These are phyloP conservation scores for Lottia gigantea DNA, from an alignment of 2,888 invertebrate species.

Conservation along the genomic window DNA sequence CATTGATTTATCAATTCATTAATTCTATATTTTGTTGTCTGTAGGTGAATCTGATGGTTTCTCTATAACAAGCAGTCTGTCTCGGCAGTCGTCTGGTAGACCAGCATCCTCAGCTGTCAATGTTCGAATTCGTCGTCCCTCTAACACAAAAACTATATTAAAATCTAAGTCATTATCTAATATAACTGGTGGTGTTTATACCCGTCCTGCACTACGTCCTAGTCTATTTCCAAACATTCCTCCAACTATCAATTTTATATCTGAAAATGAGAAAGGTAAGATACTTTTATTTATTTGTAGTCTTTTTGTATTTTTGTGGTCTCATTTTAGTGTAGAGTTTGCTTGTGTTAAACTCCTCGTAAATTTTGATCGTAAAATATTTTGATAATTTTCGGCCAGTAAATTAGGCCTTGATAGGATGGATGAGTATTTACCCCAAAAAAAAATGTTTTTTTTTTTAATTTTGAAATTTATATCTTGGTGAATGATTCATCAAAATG, in stretches of 20 bases:
- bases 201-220: conserved; percentile 54
- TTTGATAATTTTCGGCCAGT: too few species aligned
- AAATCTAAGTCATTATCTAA: conserved; percentile 39
- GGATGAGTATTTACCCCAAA: too few species aligned
- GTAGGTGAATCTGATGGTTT: conserved; percentile 53
- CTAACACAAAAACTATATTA: not conserved
- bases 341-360: too few species aligned
- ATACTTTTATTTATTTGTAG: not conserved
- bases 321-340: too few species aligned
- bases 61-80: conserved; percentile 45
- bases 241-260: conserved; percentile 84
- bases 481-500: too few species aligned
- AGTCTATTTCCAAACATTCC: conserved; percentile 67
- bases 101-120: conserved; percentile 14
- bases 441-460: too few species aligned
- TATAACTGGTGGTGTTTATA: conserved; percentile 29
- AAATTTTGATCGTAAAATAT: too few species aligned
- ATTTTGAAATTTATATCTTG: too few species aligned
- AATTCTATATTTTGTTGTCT: conserved; percentile 18
- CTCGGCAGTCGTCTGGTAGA: conserved; percentile 38
- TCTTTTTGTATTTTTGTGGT: too few species aligned
- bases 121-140: conserved; percentile 18
- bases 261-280: conserved; percentile 75
- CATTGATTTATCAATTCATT: too few species aligned
- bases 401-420: too few species aligned